phyloP scores from a whole-genome alignment of 2,113 vertebrate species.

The Vulpes lagopus region DNA sequence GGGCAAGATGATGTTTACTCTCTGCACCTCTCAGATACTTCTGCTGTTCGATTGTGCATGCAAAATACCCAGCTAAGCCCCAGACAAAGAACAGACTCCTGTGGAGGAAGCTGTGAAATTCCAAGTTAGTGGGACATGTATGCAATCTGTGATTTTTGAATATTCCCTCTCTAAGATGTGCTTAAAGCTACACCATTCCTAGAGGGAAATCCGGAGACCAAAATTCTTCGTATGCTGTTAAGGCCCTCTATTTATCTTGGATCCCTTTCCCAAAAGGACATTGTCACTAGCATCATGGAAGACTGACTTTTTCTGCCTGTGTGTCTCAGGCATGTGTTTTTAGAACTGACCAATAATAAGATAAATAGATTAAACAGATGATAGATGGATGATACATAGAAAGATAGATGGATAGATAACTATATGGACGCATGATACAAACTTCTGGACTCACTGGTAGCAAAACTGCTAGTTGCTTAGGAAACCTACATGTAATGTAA shows the following conservation, averaged over 20 bases:
- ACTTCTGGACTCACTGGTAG: not conserved
- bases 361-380: too few species aligned
- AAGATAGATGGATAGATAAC: too few species aligned
- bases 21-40: not conserved
- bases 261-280: not conserved
- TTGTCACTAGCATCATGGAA: not conserved
- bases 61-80: not conserved
- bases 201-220: not conserved
- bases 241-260: not conserved
- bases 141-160: not conserved
- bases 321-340: not conserved
- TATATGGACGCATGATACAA: not conserved
- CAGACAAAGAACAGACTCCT: not conserved
- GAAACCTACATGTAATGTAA: not conserved
- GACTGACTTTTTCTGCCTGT: not conserved
- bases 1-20: not conserved
- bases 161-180: not conserved
- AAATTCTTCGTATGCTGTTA: not conserved
- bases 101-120: constrained; percentile 32
- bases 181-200: not conserved
- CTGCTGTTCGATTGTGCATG: not conserved
- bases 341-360: not conserved
- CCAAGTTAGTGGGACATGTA: not conserved
- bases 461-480: not conserved
- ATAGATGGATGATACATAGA: too few species aligned